phyloP scores from a whole-genome alignment of 2,797 vertebrate genomes.

The Rallus crepitans region DNA sequence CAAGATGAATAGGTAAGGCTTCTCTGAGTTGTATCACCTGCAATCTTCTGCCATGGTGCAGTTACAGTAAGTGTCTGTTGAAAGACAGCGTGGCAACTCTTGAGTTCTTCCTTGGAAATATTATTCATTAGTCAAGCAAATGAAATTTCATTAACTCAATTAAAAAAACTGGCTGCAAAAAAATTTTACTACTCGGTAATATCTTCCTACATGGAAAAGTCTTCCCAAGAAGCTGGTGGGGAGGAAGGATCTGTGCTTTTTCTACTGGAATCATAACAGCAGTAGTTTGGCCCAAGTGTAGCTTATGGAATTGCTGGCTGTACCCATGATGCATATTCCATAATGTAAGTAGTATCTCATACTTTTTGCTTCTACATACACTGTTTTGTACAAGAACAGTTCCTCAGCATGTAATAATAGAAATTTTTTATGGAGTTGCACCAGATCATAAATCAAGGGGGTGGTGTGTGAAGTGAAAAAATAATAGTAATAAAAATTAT shows the following conservation, averaged over 20 bases:
- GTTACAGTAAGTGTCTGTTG: background rate
- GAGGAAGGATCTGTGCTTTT: background rate
- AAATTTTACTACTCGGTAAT: background rate
- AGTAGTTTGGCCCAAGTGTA: background rate
- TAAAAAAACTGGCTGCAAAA: conserved; percentile 1
- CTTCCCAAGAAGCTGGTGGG: background rate
- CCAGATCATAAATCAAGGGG: background rate
- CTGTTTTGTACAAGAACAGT: background rate
- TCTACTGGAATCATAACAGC: background rate
- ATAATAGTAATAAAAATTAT: background rate
- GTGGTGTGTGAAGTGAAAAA: fast-evolving
- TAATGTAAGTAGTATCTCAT: background rate
- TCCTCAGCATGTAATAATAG: fast-evolving
- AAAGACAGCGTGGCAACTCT: background rate
- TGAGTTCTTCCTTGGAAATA: background rate
- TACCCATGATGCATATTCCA: background rate
- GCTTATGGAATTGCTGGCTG: background rate
- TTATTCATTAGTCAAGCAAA: conserved; percentile 46
- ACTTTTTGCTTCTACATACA: background rate
- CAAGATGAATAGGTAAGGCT: background rate
- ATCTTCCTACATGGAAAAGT: background rate
- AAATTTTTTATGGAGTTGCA: background rate
- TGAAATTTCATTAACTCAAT: background rate
- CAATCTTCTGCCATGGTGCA: background rate
- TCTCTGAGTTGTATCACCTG: background rate